Conservation (phyloP, 1,140 invertebrate genomes). For the Bradysia coprophila region DNA sequence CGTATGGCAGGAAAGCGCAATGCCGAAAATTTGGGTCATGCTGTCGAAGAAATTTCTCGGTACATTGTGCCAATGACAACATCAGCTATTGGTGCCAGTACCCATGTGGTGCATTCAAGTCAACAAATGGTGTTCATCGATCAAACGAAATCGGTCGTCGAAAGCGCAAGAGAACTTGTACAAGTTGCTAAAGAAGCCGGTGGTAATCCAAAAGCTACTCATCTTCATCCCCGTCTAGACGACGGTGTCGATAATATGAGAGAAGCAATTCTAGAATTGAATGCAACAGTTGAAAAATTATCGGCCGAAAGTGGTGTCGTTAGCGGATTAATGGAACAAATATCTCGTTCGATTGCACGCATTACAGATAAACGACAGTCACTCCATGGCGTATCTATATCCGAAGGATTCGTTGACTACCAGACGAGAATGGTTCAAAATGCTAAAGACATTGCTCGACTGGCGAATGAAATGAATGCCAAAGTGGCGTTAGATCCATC, state of each 20-base stretch:
- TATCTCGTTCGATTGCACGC: constrained; percentile 66
- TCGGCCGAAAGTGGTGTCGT: constrained; percentile 73
- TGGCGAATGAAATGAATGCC: constrained; percentile 83
- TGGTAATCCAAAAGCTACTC: constrained; percentile 75
- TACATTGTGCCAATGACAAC: constrained; percentile 73
- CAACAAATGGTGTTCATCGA: constrained; percentile 79
- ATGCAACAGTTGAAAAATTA: constrained; percentile 62
- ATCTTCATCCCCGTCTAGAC: constrained; percentile 66
- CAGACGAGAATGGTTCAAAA: constrained; percentile 91
- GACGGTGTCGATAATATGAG: constrained; percentile 59
- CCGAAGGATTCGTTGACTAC: constrained; percentile 80
- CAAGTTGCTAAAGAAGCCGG: constrained; percentile 74
- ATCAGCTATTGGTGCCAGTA: constrained; percentile 71
- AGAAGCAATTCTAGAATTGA: constrained; percentile 65
- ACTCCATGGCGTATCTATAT: constrained; percentile 19
- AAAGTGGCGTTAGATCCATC: constrained; percentile 53
- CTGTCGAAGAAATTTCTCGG: constrained; percentile 52
- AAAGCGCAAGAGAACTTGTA: constrained; percentile 72
- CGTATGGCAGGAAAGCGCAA: constrained; percentile 69
- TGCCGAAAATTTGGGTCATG: constrained; percentile 84
- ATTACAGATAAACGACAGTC: constrained; percentile 48
- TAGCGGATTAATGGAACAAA: constrained; percentile 73
- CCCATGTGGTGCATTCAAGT: constrained; percentile 73
- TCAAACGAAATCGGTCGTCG: constrained; percentile 85
- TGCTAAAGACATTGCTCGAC: constrained; percentile 82